phyloP scores from a whole-genome alignment of 2,888 invertebrate genomes.

The Drosophila birchii region DNA sequence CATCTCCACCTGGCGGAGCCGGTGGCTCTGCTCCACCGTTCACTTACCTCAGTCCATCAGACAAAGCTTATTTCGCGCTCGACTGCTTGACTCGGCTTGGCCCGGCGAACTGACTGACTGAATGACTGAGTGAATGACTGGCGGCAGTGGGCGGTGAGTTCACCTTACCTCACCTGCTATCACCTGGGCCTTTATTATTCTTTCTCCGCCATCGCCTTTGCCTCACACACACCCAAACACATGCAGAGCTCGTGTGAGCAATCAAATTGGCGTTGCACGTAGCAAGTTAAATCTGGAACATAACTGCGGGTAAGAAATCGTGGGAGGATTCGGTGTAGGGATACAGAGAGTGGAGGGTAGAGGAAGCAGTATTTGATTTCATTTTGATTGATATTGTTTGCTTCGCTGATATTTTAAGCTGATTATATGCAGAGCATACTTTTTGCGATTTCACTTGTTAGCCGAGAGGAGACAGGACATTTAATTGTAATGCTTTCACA shows the following conservation, averaged over 20 bases:
- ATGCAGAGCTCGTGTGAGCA: constrained; percentile 38
- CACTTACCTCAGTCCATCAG: constrained; percentile 63
- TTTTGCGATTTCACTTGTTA: constrained; percentile 15
- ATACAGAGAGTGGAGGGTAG: neutral
- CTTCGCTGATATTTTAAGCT: constrained; percentile 60
- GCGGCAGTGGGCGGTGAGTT: constrained; percentile 12
- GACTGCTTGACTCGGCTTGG: constrained; percentile 43
- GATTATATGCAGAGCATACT: constrained; percentile 47
- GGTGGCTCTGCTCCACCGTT: constrained; percentile 27
- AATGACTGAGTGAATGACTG: constrained; percentile 27
- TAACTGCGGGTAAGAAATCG: constrained; percentile 44
- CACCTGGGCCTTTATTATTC: constrained; percentile 33
- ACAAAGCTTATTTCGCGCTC: constrained; percentile 54
- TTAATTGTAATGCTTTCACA: constrained; percentile 11
- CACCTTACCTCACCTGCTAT: constrained; percentile 1
- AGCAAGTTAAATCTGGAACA: constrained; percentile 54
- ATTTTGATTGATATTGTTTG: constrained; percentile 68
- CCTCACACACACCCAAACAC: constrained; percentile 4
- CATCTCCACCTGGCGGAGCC: constrained; percentile 45
- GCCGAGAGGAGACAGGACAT: neutral
- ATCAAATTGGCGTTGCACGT: constrained; percentile 62
- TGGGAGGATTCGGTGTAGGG: neutral
- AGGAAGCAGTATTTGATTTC: constrained; percentile 56
- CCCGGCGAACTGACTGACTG: constrained; percentile 29
- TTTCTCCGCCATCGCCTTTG: constrained; percentile 34